These are phyloP conservation scores for Barnardius zonarius DNA, from an alignment of 2,113 vertebrate species.

Conservation along the genomic window DNA sequence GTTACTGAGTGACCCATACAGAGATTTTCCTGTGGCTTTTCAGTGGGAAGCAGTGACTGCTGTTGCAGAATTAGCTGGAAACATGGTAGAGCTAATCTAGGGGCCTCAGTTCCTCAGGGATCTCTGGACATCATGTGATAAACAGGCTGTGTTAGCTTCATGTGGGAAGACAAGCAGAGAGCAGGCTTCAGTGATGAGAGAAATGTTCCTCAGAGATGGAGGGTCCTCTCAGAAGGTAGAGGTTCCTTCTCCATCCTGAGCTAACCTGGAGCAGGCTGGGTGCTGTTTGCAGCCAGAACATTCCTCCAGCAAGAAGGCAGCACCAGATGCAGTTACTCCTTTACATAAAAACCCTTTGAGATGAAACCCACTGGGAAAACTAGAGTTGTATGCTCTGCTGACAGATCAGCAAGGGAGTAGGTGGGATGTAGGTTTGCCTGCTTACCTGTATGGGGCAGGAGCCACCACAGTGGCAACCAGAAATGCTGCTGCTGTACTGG, in stretches of 20 bases:
- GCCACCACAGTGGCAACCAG: neutral
- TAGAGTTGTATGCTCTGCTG: neutral
- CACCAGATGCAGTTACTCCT: neutral
- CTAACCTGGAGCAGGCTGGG: neutral
- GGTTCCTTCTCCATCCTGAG: neutral
- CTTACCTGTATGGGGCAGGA: neutral
- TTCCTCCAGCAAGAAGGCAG: neutral
- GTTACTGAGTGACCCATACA: neutral
- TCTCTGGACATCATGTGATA: neutral
- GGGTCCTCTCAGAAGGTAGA: neutral
- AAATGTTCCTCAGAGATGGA: neutral
- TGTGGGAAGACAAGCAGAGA: neutral
- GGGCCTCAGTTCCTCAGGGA: neutral
- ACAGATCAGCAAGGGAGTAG: neutral
- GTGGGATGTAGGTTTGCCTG: neutral
- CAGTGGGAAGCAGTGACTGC: neutral
- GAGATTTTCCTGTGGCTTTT: neutral
- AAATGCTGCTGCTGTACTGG: neutral
- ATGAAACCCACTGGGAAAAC: neutral
- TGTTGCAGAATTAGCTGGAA: neutral
- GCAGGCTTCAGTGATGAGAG: neutral
- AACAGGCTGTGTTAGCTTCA: neutral
- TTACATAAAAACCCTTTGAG: neutral
- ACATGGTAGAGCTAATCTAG: neutral
- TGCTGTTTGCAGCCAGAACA: neutral